Conservation (phyloP, 2,113 vertebrate species). For the Crotalus helleri region DNA sequence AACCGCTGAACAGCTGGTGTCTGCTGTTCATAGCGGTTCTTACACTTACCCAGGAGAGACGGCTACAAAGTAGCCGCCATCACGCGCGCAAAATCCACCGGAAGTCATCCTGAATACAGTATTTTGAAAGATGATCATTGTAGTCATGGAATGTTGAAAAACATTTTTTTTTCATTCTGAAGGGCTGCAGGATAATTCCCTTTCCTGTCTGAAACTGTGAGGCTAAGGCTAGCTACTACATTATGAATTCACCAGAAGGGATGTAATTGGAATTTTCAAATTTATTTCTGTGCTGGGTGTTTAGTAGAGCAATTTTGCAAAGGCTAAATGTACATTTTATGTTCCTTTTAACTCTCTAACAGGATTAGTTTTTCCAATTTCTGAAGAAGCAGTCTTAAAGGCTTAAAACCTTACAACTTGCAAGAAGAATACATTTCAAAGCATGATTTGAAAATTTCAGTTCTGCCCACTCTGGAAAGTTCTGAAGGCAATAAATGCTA, state of each 20-base stretch:
- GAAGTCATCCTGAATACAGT: no score
- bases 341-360: background rate
- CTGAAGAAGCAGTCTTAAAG: background rate
- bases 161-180: background rate
- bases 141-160: background rate
- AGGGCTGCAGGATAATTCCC: background rate
- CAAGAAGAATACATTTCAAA: background rate
- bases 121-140: background rate
- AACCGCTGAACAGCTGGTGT: no score
- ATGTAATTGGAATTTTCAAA: background rate
- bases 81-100: no score
- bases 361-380: background rate
- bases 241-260: background rate
- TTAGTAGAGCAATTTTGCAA: background rate
- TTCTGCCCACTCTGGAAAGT: background rate
- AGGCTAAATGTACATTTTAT: background rate
- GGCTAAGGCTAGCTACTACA: background rate
- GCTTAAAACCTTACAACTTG: background rate
- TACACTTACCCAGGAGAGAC: no score
- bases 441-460: background rate
- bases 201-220: background rate
- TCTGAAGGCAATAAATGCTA: background rate
- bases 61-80: no score
- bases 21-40: no score
- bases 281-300: background rate